Conservation (phyloP, 2,797 vertebrate genomes). For the Orestias chungarensis region DNA sequence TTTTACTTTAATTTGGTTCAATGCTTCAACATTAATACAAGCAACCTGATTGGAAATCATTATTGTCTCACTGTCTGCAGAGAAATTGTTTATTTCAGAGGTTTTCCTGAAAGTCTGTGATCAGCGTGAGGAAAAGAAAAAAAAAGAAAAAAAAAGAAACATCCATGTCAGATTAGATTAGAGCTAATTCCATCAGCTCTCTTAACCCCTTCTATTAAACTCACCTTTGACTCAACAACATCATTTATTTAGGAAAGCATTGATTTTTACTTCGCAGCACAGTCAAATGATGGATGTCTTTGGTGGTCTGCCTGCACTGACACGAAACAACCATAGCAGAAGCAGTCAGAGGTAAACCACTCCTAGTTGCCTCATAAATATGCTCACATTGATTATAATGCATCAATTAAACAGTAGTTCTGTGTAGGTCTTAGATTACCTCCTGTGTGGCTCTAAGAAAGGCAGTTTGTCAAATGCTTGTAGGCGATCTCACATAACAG, state of each 20-base stretch:
- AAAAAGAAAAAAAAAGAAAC: conserved; percentile 40
- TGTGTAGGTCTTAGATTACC: conserved; percentile 42
- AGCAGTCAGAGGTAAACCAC: conserved; percentile 1
- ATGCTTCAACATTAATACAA: background rate
- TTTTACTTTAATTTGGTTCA: background rate
- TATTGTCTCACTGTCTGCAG: conserved; percentile 16
- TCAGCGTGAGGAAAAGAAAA: conserved; percentile 28
- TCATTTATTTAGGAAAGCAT: conserved; percentile 68
- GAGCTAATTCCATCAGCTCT: conserved; percentile 54
- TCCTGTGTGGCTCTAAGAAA: conserved; percentile 11
- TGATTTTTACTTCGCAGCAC: conserved; percentile 66
- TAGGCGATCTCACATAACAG: background rate
- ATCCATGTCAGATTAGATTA: conserved; percentile 65
- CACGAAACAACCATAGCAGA: conserved; percentile 20
- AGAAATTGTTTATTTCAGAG: conserved; percentile 26
- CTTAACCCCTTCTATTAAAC: conserved; percentile 62
- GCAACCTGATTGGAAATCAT: background rate
- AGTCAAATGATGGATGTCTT: conserved; percentile 67
- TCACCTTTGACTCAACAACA: conserved; percentile 62
- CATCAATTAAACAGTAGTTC: conserved; percentile 27
- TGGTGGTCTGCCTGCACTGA: conserved; percentile 33
- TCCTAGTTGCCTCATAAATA: background rate
- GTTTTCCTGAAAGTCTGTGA: conserved; percentile 50
- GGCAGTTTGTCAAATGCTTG: conserved; percentile 20
- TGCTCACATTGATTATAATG: conserved; percentile 16